A percentile compares a stretch with the other conserved stretches of the same genome.
Evolutionary conservation across 2,113 vertebrate species (phyloP).

Genomic region (Fregata magnificens): DNA sequence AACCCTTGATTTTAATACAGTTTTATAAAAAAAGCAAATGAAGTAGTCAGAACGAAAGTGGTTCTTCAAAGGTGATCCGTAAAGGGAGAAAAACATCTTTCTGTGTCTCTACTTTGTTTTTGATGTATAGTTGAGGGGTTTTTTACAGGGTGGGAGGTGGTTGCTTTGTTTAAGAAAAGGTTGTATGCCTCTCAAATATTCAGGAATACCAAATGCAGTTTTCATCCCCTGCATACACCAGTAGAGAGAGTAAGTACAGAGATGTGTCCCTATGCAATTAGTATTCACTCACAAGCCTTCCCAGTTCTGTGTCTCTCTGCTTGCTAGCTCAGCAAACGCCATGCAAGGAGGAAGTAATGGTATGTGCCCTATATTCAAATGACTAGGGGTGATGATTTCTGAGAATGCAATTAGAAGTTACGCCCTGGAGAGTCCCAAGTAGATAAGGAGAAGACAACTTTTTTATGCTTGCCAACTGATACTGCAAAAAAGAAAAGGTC

Average conservation of each 20-base stretch:
- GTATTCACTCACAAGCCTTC: background rate
- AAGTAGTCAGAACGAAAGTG: background rate
- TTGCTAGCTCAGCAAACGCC: background rate
- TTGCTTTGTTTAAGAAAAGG: background rate
- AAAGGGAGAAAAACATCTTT: background rate
- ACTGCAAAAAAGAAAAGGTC: constrained; percentile 2
- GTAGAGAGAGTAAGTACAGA: background rate
- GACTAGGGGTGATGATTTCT: background rate
- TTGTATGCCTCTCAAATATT: background rate
- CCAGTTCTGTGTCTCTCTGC: background rate
- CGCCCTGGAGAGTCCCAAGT: background rate
- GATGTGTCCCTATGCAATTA: background rate
- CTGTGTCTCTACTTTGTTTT: background rate
- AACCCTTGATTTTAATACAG: background rate
- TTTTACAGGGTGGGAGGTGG: background rate
- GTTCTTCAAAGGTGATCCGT: background rate
- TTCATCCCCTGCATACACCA: background rate
- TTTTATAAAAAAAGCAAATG: background rate
- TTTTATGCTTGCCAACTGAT: background rate
- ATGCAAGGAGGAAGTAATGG: background rate
- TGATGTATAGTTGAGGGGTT: background rate
- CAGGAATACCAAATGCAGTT: background rate
- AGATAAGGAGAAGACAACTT: background rate
- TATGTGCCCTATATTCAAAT: background rate
- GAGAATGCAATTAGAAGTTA: background rate